phyloP scores from a whole-genome alignment of 2,113 vertebrate genomes.

The Gallinago media region DNA sequence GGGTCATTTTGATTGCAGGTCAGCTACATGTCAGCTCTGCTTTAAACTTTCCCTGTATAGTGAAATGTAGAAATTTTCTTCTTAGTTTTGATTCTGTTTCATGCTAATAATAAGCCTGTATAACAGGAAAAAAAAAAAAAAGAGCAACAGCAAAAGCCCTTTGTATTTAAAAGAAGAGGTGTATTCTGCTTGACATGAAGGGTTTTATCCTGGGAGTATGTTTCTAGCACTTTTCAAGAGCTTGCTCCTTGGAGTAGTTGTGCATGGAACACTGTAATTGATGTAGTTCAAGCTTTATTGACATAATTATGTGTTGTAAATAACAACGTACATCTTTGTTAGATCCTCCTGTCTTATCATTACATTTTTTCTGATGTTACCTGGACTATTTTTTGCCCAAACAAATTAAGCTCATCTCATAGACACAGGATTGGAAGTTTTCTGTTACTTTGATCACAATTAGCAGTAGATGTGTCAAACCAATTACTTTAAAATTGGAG shows the following conservation, averaged over 20 bases:
- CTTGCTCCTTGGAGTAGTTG: background rate
- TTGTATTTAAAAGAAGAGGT: background rate
- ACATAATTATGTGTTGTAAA: background rate
- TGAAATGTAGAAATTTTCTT: background rate
- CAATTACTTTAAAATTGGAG: background rate
- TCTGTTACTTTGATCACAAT: conserved; percentile 14
- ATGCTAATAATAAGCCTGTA: background rate
- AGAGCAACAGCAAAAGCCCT: background rate
- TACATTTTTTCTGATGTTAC: background rate
- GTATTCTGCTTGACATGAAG: background rate
- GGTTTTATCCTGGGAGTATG: background rate
- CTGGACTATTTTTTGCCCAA: background rate
- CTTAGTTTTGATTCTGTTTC: background rate
- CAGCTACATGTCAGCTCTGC: background rate
- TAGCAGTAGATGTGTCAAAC: background rate
- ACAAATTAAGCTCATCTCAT: background rate
- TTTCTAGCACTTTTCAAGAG: background rate
- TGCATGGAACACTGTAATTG: background rate
- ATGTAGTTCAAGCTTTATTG: background rate
- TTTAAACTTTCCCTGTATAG: background rate
- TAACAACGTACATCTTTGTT: background rate
- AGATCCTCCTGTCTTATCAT: background rate
- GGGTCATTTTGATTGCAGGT: background rate
- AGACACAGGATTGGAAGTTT: background rate
- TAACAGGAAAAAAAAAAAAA: background rate